Evolutionary conservation across 2,888 invertebrate species (phyloP).

Genomic region (Exephanes ischioxanthus): DNA sequence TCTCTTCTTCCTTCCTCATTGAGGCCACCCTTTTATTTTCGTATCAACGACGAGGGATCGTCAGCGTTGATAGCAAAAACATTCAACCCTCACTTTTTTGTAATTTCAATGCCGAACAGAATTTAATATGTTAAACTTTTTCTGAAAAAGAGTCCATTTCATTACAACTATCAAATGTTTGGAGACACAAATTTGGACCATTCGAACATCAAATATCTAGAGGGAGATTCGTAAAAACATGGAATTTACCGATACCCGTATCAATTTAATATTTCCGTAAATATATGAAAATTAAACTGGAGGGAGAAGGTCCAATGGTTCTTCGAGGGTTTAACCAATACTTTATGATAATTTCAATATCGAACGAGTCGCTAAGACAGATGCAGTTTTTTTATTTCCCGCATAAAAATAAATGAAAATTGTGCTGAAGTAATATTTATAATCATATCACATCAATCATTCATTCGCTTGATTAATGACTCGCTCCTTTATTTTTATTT

Average conservation of each 20-base stretch:
- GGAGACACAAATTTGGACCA: not conserved
- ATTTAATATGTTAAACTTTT: not conserved
- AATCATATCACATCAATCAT: not conserved
- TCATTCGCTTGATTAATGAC: constrained; percentile 5
- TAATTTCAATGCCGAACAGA: not conserved
- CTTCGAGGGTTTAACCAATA: not conserved
- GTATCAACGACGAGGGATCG: constrained; percentile 39
- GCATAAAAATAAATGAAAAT: constrained; percentile 18
- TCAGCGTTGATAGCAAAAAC: constrained; percentile 24
- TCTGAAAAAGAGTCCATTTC: not conserved
- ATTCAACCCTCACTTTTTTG: not conserved
- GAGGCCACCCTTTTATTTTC: not conserved
- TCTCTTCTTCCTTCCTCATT: constrained; percentile 44
- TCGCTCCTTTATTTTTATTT: constrained; percentile 28
- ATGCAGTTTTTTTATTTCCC: not conserved
- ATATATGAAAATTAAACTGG: not conserved
- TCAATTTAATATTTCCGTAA: not conserved
- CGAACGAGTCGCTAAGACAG: not conserved
- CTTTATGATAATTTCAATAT: not conserved
- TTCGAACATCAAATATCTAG: not conserved
- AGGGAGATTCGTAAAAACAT: not conserved
- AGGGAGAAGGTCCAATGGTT: not conserved
- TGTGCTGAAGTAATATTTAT: constrained; percentile 2
- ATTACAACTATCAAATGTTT: not conserved
- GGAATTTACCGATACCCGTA: not conserved